Evolutionary conservation across 2,888 invertebrate genomes (phyloP), one percentile per base, ranked within the genome.

Genomic region (Drosophila ochracea): DNA sequence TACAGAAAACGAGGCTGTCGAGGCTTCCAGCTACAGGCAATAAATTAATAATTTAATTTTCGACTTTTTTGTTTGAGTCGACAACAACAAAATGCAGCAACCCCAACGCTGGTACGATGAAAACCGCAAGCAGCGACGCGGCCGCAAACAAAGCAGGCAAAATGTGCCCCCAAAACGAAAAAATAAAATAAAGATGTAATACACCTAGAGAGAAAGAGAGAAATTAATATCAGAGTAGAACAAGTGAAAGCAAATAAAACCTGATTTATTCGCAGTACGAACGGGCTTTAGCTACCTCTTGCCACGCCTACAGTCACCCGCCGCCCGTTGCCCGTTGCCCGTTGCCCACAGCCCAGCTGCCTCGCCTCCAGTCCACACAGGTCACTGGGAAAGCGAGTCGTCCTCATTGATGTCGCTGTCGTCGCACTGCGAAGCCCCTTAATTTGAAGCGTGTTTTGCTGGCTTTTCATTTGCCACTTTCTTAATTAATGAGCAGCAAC

Each of bases 1-100:
- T 65, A 76, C 73, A 68, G 80, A 70, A 73, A 73, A 69, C 21
- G 62, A 49, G 47, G 60, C 64, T 37, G 52, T 31, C 59, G 65
- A 50, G 41, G 68, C 68, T 66, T 66, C 61, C 47, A 69, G 82
- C 82, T 78, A 76, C 74, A 73, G 76, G 88, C 88, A 89, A 90
- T 91, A 91, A 90, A 91, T 91, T 91, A 91, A 91, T 90, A 91
- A 90, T 90, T 90, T 91, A 87, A 91, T 90, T 90, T 91, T 91
- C 84, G 80, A 89, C 91, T 86, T 89, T 91, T 91, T 89, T 90
- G 79, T 78, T 86, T 81, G 83, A 74, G 67, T 62, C 77, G 50
- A 68, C 73, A 72, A 64, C 72, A 76, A 57, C 53, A 33, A 57
- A 89, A 66, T 83, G 86, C 80, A 78, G 54, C 63, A 67, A 54